Evolutionary conservation across 2,113 vertebrate species (phyloP).

Genomic region (Steatornis caripensis): DNA sequence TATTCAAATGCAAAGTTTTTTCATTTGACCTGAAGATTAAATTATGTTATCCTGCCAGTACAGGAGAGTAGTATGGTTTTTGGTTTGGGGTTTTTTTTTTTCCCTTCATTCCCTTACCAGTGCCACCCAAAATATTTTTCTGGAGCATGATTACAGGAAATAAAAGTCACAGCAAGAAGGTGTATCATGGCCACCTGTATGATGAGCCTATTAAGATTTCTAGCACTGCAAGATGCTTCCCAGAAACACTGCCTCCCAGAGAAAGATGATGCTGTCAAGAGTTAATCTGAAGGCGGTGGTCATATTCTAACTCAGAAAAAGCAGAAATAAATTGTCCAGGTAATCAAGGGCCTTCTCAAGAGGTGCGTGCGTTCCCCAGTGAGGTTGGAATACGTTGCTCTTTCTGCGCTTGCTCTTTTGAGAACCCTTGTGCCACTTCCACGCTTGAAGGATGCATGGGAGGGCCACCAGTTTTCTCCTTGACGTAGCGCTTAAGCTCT

Average conservation of each 20-base stretch:
- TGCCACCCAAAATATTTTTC: background rate
- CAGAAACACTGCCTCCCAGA: background rate
- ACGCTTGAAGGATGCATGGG: background rate
- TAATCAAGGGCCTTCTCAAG: background rate
- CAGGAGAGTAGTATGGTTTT: background rate
- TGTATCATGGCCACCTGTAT: background rate
- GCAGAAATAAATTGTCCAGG: background rate
- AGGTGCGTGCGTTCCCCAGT: rapidly evolving
- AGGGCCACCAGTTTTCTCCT: background rate
- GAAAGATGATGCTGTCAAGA: background rate
- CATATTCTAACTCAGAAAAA: background rate
- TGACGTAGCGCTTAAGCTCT: background rate
- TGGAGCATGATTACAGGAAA: background rate
- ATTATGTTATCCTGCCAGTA: background rate
- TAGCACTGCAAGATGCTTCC: background rate
- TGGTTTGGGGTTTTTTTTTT: too few relatives aligned
- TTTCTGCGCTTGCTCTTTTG: background rate
- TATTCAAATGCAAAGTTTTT: background rate
- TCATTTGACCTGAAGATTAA: background rate
- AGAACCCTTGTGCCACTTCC: background rate
- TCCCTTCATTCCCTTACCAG: background rate
- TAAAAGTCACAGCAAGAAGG: background rate
- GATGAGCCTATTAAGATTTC: background rate
- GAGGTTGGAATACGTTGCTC: background rate
- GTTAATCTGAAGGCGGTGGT: background rate